A percentile compares a stretch with the other conserved stretches of the same genome.
Conservation (phyloP, 2,888 invertebrate species). For the Drosophila demipolita region DNA sequence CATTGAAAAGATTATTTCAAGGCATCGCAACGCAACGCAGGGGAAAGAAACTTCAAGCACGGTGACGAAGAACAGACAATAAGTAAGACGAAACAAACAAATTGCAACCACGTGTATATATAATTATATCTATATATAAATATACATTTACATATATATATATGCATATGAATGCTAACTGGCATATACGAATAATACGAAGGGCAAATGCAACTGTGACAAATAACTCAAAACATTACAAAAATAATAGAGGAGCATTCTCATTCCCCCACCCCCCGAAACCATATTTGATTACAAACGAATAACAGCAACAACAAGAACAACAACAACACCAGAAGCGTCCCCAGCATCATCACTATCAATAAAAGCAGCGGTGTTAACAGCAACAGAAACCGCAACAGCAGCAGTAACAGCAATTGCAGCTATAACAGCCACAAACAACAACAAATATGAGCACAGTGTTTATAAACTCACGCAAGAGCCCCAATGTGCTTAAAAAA, state of each 20-base stretch:
- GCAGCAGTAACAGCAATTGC: conserved; percentile 14
- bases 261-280: neutral
- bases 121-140: conserved; percentile 3
- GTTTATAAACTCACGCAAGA: conserved; percentile 84
- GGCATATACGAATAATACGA: conserved; percentile 20
- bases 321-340: conserved; percentile 8
- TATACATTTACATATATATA: conserved; percentile 9
- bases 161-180: conserved; percentile 24
- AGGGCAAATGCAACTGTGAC: conserved; percentile 20
- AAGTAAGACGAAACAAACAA: conserved; percentile 34
- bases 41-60: conserved; percentile 48
- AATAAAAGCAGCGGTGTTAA: conserved; percentile 3
- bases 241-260: conserved; percentile 14
- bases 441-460: conserved; percentile 83
- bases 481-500: conserved; percentile 88
- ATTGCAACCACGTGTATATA: conserved; percentile 49
- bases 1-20: conserved; percentile 51
- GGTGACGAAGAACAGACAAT: conserved; percentile 42
- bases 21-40: conserved; percentile 50
- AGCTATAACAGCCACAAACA: conserved; percentile 17
- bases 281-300: conserved; percentile 15
- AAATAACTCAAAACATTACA: conserved; percentile 7
- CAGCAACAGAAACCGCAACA: neutral
- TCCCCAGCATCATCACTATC: conserved; percentile 8
- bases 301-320: conserved; percentile 4